Conservation (phyloP, 37 sponge, comb jelly and placozoan species). For the Ephydatia muelleri region DNA sequence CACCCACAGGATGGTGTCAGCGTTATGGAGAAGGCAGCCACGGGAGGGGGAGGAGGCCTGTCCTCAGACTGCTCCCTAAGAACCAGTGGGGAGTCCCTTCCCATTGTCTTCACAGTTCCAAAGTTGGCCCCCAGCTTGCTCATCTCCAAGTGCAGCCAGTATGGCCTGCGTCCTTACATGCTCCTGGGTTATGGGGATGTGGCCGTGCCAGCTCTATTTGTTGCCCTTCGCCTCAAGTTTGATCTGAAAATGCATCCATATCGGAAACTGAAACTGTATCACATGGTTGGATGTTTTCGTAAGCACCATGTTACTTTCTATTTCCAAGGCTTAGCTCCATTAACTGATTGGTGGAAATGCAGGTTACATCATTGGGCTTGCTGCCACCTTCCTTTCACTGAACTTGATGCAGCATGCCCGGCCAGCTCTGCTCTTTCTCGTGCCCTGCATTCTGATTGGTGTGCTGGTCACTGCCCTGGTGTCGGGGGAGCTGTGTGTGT, state of each 20-base stretch:
- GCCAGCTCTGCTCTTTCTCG: conserved; percentile 89
- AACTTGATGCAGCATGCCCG: conserved; percentile 58
- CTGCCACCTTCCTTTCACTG: conserved; percentile 60
- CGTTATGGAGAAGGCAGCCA: conserved; percentile 31
- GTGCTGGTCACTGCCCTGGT: conserved; percentile 42
- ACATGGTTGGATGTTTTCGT: conserved; percentile 27
- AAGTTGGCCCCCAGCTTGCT: too few relatives aligned
- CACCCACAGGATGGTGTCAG: background rate
- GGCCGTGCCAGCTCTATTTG: conserved; percentile 64
- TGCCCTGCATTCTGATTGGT: conserved; percentile 72
- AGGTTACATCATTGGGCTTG: conserved; percentile 79
- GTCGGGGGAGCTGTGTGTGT: conserved; percentile 43
- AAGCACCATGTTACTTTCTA: background rate
- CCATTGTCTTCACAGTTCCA: background rate
- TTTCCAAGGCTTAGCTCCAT: background rate
- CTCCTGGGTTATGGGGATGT: conserved; percentile 85
- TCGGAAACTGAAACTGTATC: conserved; percentile 18
- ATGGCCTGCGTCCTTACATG: conserved; percentile 1
- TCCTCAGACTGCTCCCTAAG: background rate
- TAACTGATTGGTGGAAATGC: background rate
- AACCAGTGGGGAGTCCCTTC: background rate
- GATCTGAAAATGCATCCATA: conserved; percentile 16
- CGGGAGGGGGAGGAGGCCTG: conserved; percentile 41
- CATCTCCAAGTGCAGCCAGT: too few relatives aligned
- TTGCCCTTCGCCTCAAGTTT: conserved; percentile 47